Evolutionary conservation across 2,113 vertebrate genomes (phyloP).

Genomic region (Nansenia antarctica): DNA sequence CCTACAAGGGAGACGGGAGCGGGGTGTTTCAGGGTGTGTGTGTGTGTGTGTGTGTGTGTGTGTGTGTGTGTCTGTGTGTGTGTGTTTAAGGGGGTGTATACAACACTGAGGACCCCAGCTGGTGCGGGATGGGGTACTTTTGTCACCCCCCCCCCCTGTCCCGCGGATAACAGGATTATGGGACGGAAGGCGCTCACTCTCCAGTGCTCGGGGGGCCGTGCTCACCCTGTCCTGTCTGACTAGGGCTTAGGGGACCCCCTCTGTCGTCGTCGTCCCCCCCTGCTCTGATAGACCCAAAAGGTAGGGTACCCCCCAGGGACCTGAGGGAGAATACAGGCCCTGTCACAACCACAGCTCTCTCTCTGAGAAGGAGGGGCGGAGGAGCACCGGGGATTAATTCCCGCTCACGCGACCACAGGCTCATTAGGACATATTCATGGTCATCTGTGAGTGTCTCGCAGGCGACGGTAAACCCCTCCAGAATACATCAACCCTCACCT

Average conservation of each 20-base stretch:
- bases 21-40: neutral
- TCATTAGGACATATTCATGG: neutral
- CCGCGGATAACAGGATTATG: constrained; percentile 78
- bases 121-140: constrained; percentile 61
- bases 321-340: neutral
- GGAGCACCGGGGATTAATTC: no score
- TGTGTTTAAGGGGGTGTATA: constrained; percentile 3
- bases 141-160: constrained; percentile 53
- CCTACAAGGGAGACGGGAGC: neutral
- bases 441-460: no score
- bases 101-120: constrained; percentile 69
- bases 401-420: neutral
- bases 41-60: constrained; percentile 7
- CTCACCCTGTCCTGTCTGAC: constrained; percentile 44
- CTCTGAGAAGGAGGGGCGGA: neutral
- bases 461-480: no score
- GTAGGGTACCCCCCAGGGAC: constrained; percentile 20
- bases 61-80: constrained; percentile 21
- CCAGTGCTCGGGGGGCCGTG: constrained; percentile 47
- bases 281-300: constrained; percentile 33
- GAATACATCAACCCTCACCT: no score
- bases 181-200: constrained; percentile 58
- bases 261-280: no score
- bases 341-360: neutral
- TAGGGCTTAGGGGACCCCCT: constrained; percentile 34